These are phyloP conservation scores for Triops cancriformis DNA, from an alignment of 1,140 invertebrate species.

Conservation along the genomic window DNA sequence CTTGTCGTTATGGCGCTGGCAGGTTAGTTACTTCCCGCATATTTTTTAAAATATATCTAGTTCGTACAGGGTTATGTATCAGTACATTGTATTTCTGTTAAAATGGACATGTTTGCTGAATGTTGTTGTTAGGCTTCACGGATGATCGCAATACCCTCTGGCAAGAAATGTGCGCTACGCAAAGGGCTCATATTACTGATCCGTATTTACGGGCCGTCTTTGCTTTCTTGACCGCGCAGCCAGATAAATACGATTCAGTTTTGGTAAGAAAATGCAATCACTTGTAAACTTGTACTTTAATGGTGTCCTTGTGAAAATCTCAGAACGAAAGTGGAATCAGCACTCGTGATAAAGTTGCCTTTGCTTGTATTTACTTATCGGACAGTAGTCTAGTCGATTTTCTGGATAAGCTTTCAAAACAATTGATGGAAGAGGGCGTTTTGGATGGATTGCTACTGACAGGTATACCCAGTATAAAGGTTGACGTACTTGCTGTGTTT, in stretches of 20 bases:
- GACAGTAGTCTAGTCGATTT: constrained; percentile 71
- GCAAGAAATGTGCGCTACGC: constrained; percentile 62
- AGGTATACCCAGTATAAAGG: constrained; percentile 43
- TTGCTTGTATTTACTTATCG: constrained; percentile 79
- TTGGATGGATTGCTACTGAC: constrained; percentile 78
- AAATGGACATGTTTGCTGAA: neutral
- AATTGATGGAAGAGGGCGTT: constrained; percentile 65
- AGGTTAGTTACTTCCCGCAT: constrained; percentile 36
- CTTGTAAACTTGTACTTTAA: constrained; percentile 19
- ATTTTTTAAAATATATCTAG: too few relatives aligned
- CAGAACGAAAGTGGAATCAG: constrained; percentile 70
- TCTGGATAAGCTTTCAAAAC: constrained; percentile 57
- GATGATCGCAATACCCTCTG: constrained; percentile 73
- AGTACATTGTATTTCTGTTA: too few relatives aligned
- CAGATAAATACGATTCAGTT: constrained; percentile 67
- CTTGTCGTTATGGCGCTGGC: constrained; percentile 86
- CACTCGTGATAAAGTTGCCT: constrained; percentile 83
- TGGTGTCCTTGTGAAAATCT: constrained; percentile 20
- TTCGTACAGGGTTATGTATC: too few relatives aligned
- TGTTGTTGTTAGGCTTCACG: constrained; percentile 56
- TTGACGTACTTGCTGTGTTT: neutral
- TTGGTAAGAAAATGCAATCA: constrained; percentile 49
- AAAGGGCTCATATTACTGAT: constrained; percentile 63
- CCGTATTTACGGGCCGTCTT: constrained; percentile 87
- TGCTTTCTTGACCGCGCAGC: constrained; percentile 75